These are phyloP conservation scores for Pholis gunnellus DNA, from an alignment of 2,113 vertebrate species.

Conservation along the genomic window DNA sequence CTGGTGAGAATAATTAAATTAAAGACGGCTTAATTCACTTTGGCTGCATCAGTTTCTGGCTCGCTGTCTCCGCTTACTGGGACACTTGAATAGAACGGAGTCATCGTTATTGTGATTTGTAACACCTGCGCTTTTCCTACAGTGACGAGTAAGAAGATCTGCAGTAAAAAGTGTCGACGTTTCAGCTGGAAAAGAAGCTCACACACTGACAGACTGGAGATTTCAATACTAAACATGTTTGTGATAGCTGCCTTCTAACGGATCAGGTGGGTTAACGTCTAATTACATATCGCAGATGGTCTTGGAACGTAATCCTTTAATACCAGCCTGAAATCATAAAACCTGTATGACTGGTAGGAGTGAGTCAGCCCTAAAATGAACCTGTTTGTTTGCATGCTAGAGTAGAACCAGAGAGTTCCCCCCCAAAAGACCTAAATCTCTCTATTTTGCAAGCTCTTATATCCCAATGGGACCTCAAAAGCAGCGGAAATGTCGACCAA, in stretches of 20 bases:
- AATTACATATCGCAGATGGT: constrained; percentile 18
- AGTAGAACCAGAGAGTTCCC: neutral
- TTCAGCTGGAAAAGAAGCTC: neutral
- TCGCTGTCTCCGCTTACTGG: neutral
- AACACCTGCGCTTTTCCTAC: neutral
- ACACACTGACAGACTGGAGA: neutral
- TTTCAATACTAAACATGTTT: neutral
- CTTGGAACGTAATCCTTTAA: constrained; percentile 20
- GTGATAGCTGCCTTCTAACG: too few relatives aligned
- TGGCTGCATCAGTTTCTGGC: neutral
- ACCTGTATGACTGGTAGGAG: neutral
- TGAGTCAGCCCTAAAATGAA: constrained; percentile 16
- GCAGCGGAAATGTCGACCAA: constrained; percentile 12
- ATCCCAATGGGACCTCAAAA: neutral
- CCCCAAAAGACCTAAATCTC: neutral
- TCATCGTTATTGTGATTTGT: neutral
- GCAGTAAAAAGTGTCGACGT: neutral
- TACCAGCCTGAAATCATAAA: constrained; percentile 24
- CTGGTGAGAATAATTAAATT: neutral
- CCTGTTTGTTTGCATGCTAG: constrained; percentile 5
- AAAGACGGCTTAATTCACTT: neutral
- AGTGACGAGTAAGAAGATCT: neutral
- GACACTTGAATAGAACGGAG: neutral
- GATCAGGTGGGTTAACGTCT: constrained; percentile 1
- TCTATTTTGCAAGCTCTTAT: neutral